These are phyloP conservation scores for Tribolium madens DNA, from an alignment of 1,140 invertebrate genomes.

Conservation along the genomic window DNA sequence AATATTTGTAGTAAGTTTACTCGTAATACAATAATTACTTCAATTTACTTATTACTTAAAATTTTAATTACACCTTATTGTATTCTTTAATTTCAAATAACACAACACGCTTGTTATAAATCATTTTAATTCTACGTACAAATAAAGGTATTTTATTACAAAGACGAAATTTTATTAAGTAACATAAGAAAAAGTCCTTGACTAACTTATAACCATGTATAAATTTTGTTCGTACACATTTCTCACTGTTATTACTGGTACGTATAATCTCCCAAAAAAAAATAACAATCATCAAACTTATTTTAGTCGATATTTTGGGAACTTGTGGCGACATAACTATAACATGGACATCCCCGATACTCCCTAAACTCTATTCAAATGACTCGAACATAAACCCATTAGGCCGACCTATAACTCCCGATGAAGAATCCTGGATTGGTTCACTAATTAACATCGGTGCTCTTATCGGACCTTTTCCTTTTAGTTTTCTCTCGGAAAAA, in stretches of 20 bases:
- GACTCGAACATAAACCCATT: conserved; percentile 55
- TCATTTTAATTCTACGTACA: too few relatives aligned
- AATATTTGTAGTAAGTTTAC: too few relatives aligned
- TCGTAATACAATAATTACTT: too few relatives aligned
- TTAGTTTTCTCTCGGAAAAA: conserved; percentile 62
- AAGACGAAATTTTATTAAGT: too few relatives aligned
- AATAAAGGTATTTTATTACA: too few relatives aligned
- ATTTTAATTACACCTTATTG: too few relatives aligned
- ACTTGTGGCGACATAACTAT: conserved; percentile 10
- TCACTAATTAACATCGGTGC: conserved; percentile 84
- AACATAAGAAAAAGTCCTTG: too few relatives aligned
- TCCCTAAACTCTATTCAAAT: conserved; percentile 19
- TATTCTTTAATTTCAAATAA: too few relatives aligned
- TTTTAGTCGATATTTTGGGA: conserved; percentile 8
- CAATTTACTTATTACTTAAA: too few relatives aligned
- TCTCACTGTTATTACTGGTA: not conserved
- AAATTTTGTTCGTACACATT: not conserved
- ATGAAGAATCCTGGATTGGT: conserved; percentile 82
- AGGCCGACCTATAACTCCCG: conserved; percentile 63
- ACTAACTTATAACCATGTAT: not conserved
- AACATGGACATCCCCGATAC: conserved; percentile 1
- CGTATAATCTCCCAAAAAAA: not conserved
- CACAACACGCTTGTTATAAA: too few relatives aligned
- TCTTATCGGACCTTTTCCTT: conserved; percentile 67
- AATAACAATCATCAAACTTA: not conserved